Evolutionary conservation across 2,113 vertebrate species (phyloP), one percentile per base, ranked within the genome.

Genomic region (Cyprinodon variegatus): DNA sequence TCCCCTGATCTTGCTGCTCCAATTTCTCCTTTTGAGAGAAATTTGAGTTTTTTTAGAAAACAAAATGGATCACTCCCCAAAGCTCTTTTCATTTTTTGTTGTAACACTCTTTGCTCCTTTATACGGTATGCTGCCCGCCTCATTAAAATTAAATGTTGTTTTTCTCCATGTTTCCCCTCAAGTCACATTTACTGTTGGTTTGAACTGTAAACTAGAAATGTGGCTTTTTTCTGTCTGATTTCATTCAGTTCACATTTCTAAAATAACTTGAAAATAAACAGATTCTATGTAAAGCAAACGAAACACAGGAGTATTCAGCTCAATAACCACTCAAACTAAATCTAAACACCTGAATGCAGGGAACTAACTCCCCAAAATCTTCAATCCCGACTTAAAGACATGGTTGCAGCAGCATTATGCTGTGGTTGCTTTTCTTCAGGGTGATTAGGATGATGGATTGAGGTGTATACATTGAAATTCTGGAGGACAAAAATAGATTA

Each of bases 151-250:
- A 59, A 65, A 17, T 46, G 20, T 38, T 14, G 20, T 53, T n/a
- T 57, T 70, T 76, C 39, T 65, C 65, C 17, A 68, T 59, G 77
- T 82, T 66, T 66, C 41, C n/a, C 64, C 12, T 29, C n/a, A 45
- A 22, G 12, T 15, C 43, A 43, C 65, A 70, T 76, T 67, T 45
- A 45, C 29, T 40, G 50, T 46, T 36, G 38, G 59, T 72, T 69
- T 65, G 29, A 63, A 36, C 41, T 50, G 3, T 59, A 22, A 41
- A 37, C 76, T 76, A 75, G 75, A 80, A 78, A 61, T 45, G 68
- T 63, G 68, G 39, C 41, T 13, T 3, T 39, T 64, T 70, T 62
- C 0, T 70, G 79, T 84, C 22, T 29, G 20, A 13, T 69, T 53
- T 65, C 70, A 41, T 65, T 45, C 13, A 59, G 68, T 68, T 78